These are phyloP conservation scores for Cosmopolites sordidus DNA, from an alignment of 2,888 invertebrate species.

Conservation along the genomic window DNA sequence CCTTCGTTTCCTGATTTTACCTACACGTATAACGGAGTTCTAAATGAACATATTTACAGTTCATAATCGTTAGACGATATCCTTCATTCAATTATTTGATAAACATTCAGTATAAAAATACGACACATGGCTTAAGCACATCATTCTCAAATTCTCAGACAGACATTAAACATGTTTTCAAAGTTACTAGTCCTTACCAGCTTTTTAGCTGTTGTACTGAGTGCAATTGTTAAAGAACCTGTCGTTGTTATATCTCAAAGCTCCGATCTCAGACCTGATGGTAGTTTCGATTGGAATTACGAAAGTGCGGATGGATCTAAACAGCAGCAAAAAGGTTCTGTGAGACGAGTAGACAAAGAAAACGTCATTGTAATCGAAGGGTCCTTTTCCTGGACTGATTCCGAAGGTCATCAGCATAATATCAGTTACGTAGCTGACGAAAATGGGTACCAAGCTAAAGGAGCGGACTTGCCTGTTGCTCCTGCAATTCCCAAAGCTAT, in stretches of 20 bases:
- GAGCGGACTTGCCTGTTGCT: constrained; percentile 43
- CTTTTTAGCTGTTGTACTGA: constrained; percentile 8
- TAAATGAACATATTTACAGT: too few relatives aligned
- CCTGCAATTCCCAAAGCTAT: constrained; percentile 66
- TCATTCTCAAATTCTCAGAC: too few relatives aligned
- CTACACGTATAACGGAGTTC: too few relatives aligned
- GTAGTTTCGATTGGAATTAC: constrained; percentile 8
- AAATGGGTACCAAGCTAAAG: constrained; percentile 53
- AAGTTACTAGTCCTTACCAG: constrained; percentile 1
- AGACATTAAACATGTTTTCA: too few relatives aligned
- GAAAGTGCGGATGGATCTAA: constrained; percentile 9
- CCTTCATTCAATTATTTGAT: too few relatives aligned
- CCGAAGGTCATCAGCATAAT: constrained; percentile 51
- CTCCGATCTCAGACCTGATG: not conserved
- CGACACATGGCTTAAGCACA: too few relatives aligned
- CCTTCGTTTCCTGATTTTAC: too few relatives aligned
- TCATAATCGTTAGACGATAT: too few relatives aligned
- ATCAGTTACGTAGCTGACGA: constrained; percentile 53
- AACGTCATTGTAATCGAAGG: constrained; percentile 30
- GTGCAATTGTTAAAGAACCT: not conserved
- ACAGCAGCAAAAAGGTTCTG: not conserved
- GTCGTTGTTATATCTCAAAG: constrained; percentile 1
- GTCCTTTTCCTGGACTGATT: constrained; percentile 49
- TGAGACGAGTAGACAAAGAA: constrained; percentile 33
- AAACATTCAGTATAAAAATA: too few relatives aligned